Conservation (phyloP, 2,888 invertebrate genomes). For the Torymus tubicola region DNA sequence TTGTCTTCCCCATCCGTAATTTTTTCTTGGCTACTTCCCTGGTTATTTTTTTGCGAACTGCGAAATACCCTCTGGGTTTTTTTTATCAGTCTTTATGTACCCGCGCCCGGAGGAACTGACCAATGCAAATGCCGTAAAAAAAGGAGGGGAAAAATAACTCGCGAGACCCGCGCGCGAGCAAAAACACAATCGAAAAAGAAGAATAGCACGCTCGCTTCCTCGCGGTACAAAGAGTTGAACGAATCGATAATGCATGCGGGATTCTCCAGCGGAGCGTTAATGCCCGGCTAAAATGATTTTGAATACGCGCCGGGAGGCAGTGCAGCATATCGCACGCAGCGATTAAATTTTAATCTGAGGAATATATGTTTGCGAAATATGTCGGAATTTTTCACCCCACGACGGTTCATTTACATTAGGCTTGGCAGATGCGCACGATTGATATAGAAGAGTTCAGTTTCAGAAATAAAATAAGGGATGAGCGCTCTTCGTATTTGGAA, state of each 20-base stretch:
- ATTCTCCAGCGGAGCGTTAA: conserved; percentile 51
- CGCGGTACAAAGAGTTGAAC: conserved; percentile 42
- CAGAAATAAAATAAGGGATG: too few species aligned
- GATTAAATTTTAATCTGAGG: conserved; percentile 49
- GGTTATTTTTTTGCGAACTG: background rate
- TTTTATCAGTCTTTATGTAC: conserved; percentile 23
- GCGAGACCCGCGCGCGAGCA: background rate
- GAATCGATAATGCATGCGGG: conserved; percentile 47
- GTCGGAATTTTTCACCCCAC: background rate
- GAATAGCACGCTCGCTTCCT: conserved; percentile 13
- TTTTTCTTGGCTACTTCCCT: conserved; percentile 6
- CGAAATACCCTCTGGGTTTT: conserved; percentile 7
- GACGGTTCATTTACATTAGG: conserved; percentile 3
- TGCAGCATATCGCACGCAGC: background rate
- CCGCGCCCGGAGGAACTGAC: conserved; percentile 50
- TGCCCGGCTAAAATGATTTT: conserved; percentile 49
- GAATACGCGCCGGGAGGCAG: conserved; percentile 28
- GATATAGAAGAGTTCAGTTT: background rate
- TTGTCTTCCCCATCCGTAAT: too few species aligned
- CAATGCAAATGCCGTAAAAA: conserved; percentile 54
- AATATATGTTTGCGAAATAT: conserved; percentile 31
- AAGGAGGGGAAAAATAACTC: conserved; percentile 5
- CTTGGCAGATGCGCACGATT: background rate
- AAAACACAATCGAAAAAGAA: conserved; percentile 38
- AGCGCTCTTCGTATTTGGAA: too few species aligned